phyloP scores from a whole-genome alignment of 2,888 invertebrate genomes.

The Tillus elongatus region DNA sequence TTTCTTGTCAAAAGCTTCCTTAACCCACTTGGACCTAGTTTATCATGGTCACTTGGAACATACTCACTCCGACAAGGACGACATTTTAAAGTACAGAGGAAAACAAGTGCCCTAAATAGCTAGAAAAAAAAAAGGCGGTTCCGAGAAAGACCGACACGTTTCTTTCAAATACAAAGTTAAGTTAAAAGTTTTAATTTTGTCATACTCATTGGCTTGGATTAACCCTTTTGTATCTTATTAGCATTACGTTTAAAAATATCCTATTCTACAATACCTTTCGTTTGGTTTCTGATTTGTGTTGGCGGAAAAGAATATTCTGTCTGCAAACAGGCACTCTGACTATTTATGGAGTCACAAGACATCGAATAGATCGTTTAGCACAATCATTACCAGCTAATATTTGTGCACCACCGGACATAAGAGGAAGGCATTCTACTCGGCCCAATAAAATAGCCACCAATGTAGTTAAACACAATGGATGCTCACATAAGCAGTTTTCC shows the following conservation, averaged over 20 bases:
- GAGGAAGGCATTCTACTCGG: neutral
- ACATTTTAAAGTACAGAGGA: neutral
- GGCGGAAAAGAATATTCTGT: conserved; percentile 1
- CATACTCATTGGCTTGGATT: no score
- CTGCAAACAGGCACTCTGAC: neutral
- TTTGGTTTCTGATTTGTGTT: neutral
- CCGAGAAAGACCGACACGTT: no score
- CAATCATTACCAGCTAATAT: neutral
- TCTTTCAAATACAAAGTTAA: no score
- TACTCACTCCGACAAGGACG: neutral
- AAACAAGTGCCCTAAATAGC: neutral
- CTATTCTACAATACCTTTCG: conserved; percentile 1
- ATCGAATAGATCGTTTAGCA: neutral
- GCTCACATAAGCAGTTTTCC: conserved; percentile 1
- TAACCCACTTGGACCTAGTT: neutral
- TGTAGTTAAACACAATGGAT: neutral
- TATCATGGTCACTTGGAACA: neutral
- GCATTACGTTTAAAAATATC: neutral
- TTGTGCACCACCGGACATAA: neutral
- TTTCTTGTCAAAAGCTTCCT: neutral
- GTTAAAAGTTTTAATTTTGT: no score
- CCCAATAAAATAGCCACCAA: neutral
- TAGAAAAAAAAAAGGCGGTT: neutral
- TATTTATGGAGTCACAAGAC: conserved; percentile 1
- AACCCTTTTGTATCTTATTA: no score